A percentile compares a stretch with the other conserved stretches of the same genome.
phyloP scores from a whole-genome alignment of 2,888 invertebrate species.

The Brenthis daphne region DNA sequence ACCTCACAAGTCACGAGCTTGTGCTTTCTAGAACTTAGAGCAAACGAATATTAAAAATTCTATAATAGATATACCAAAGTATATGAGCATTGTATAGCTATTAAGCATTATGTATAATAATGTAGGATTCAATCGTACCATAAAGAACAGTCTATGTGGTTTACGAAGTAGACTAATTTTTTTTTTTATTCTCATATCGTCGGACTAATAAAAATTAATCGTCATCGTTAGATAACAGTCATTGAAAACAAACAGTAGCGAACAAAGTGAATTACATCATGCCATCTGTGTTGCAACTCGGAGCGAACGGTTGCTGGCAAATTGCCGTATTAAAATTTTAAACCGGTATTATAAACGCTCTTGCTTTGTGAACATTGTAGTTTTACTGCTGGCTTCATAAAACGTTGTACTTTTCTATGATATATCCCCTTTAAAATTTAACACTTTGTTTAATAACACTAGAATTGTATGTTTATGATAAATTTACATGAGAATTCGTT shows the following conservation, averaged over 20 bases:
- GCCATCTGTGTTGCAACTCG: slow-evolving; percentile 44
- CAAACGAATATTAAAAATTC: background rate
- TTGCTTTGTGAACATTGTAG: slow-evolving; percentile 46
- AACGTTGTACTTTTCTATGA: slow-evolving; percentile 35
- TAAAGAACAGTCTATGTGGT: background rate
- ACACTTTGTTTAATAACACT: slow-evolving; percentile 34
- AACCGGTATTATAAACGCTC: slow-evolving; percentile 61
- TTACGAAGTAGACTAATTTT: slow-evolving; percentile 15
- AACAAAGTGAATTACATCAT: slow-evolving; percentile 45
- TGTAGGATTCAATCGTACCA: background rate
- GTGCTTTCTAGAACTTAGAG: background rate
- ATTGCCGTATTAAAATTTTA: slow-evolving; percentile 68
- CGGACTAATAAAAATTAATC: slow-evolving; percentile 30
- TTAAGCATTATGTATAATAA: too few relatives aligned
- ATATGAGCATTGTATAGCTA: too few relatives aligned
- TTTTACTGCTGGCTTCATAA: slow-evolving; percentile 34
- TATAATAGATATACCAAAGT: background rate
- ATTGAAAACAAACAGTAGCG: slow-evolving; percentile 39
- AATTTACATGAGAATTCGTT: slow-evolving; percentile 8
- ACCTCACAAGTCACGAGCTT: slow-evolving; percentile 9
- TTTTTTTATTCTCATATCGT: slow-evolving; percentile 9
- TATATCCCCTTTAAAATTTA: slow-evolving; percentile 31
- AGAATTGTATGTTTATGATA: slow-evolving; percentile 24
- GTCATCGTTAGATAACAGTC: slow-evolving; percentile 36
- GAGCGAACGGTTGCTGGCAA: slow-evolving; percentile 54